phyloP scores from a whole-genome alignment of 1,140 invertebrate species.

The Bombus balteatus region DNA sequence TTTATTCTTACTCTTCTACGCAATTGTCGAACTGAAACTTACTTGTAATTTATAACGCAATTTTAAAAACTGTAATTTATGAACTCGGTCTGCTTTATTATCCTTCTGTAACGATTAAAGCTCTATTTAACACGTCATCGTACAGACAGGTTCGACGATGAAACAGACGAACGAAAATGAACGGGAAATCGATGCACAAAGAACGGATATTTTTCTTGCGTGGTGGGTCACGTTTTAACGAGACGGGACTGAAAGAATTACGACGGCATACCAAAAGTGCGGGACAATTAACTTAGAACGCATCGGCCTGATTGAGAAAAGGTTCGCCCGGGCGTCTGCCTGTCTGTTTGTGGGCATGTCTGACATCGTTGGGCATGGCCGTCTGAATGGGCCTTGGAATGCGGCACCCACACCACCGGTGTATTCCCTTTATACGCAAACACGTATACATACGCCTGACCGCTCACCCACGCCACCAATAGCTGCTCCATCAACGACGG shows the following conservation, averaged over 20 bases:
- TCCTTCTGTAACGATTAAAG: neutral
- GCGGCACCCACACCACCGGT: slow-evolving; percentile 67
- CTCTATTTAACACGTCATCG: neutral
- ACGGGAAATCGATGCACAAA: slow-evolving; percentile 8
- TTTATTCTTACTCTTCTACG: neutral
- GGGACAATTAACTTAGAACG: slow-evolving; percentile 75
- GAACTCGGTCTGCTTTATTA: neutral
- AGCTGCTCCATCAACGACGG: slow-evolving; percentile 57
- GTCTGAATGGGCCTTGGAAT: slow-evolving; percentile 79
- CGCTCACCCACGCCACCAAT: slow-evolving; percentile 64
- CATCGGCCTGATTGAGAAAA: slow-evolving; percentile 70
- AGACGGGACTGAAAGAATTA: slow-evolving; percentile 36
- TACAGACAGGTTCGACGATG: neutral
- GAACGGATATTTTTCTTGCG: neutral
- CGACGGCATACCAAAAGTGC: slow-evolving; percentile 65
- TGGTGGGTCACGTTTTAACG: slow-evolving; percentile 31
- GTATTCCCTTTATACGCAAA: slow-evolving; percentile 73
- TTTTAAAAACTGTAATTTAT: neutral
- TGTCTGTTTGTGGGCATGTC: slow-evolving; percentile 78
- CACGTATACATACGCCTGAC: slow-evolving; percentile 60
- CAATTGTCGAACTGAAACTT: too few species aligned
- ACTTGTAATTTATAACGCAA: neutral
- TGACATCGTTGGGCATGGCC: slow-evolving; percentile 78
- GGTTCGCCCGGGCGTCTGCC: slow-evolving; percentile 69
- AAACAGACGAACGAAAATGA: neutral